Base-by-base conservation (phyloP, 92 coral and sea anemone genomes). In the Anthopleura xanthogrammica region DNA sequence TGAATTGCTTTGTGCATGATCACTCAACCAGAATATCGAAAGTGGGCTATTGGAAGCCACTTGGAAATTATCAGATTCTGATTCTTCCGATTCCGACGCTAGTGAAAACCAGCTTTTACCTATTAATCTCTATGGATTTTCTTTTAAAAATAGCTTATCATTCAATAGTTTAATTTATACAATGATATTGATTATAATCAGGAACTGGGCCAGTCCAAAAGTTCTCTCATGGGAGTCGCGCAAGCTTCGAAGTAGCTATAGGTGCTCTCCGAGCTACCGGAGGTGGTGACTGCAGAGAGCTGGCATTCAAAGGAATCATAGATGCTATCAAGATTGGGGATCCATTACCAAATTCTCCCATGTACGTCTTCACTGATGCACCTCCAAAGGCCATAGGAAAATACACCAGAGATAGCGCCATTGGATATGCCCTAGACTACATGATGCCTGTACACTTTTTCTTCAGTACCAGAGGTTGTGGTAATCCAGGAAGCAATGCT, bases 291-390 rank as follows among this genome's bases (percentile, higher is more conserved):
- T 65, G 39, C 55, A 0, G 80, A 66, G 77, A 62, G 36, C 29
- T n/a, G 23, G 36, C 93, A 2, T 87, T 87, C 74, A 82, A 90
- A 40, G 93, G 93, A 41, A 84, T 90, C 60, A 83, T 90, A 19
- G 90, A 87, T 46, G 92, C 92, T 52, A 79, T 90, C 16, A 81
- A 83, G 76, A 50, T 48, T 6, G 93, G 91, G 12, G 19, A 76
- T 3, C 93, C 93, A 10, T 17, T 9, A 65, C 20, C 60, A 12
- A 72, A 80, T 23, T 90, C 93, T 0, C 93, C 93, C 19, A 90
- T 90, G 91, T 90, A 60, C 50, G 93, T 90, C 41, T 90, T 90
- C 64, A 90, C 93, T 41, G 93, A 90, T 68, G 93, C 93, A 12
- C 92, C 88, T 3, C 68, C 86, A 0, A 90, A 90, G 68, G 80